A percentile compares a stretch with the other conserved stretches of the same genome.
phyloP scores from a whole-genome alignment of 2,888 invertebrate genomes.

The Amblyteles armatorius region DNA sequence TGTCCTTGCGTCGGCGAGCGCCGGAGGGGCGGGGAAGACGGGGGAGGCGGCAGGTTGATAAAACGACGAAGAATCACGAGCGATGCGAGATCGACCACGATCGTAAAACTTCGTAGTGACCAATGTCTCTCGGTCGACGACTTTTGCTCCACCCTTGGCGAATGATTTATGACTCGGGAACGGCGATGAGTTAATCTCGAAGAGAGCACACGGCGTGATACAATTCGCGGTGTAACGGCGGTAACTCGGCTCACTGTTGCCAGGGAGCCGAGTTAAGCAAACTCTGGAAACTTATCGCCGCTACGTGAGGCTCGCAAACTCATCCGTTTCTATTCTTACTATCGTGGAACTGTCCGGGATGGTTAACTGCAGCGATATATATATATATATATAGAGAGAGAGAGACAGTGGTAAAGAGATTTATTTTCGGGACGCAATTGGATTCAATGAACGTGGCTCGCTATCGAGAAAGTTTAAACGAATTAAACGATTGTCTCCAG shows the following conservation, averaged over 20 bases:
- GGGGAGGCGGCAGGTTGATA: too few relatives aligned
- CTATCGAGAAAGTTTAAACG: background rate
- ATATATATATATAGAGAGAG: background rate
- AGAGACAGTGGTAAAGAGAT: conserved; percentile 1
- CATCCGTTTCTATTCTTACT: conserved; percentile 16
- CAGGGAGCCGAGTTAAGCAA: conserved; percentile 9
- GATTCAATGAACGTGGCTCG: conserved; percentile 16
- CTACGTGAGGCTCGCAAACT: conserved; percentile 36
- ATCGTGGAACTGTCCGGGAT: background rate
- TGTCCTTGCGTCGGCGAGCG: background rate
- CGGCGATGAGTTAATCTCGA: conserved; percentile 53
- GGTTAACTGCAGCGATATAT: background rate
- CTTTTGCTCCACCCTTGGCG: conserved; percentile 22
- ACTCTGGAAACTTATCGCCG: conserved; percentile 39
- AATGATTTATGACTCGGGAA: conserved; percentile 54
- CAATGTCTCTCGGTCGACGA: conserved; percentile 43
- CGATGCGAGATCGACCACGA: conserved; percentile 20
- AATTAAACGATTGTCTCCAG: background rate
- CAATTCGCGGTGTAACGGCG: conserved; percentile 22
- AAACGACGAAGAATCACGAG: too few relatives aligned
- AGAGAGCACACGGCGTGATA: conserved; percentile 40
- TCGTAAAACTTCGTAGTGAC: conserved; percentile 57
- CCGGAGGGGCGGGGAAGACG: too few relatives aligned
- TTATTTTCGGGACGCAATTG: conserved; percentile 1
- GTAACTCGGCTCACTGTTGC: background rate